Conservation (phyloP, 1,140 invertebrate genomes). For the Ptiloglossa arizonensis region DNA sequence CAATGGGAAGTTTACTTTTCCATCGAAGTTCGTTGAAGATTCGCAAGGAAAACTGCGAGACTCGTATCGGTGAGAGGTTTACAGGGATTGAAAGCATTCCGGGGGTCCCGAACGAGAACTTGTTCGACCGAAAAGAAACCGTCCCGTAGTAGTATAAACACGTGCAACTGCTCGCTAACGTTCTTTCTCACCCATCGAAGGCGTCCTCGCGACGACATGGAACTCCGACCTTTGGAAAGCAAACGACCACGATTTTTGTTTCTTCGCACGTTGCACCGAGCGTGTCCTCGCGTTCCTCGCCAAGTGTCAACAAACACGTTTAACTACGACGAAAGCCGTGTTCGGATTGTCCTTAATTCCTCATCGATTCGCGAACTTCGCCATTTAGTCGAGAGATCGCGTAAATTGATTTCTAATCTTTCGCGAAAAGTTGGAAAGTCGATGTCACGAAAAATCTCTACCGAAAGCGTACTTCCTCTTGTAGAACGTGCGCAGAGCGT, state of each 20-base stretch:
- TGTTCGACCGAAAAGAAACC: slow-evolving; percentile 58
- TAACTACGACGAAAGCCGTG: too few species aligned
- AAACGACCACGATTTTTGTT: slow-evolving; percentile 40
- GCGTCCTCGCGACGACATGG: slow-evolving; percentile 15
- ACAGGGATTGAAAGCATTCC: slow-evolving; percentile 57
- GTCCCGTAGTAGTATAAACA: slow-evolving; percentile 42
- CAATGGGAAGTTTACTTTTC: slow-evolving; percentile 55
- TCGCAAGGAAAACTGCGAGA: slow-evolving; percentile 35
- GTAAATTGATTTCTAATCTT: too few species aligned
- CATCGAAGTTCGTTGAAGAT: slow-evolving; percentile 28
- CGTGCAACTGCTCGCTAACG: slow-evolving; percentile 64
- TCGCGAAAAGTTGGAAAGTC: too few species aligned
- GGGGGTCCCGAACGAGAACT: slow-evolving; percentile 45
- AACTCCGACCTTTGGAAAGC: slow-evolving; percentile 37
- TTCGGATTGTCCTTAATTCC: too few species aligned
- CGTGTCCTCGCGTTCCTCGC: too few species aligned
- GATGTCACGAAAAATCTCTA: too few species aligned
- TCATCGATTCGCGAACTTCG: too few species aligned
- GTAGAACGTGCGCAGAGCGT: too few species aligned
- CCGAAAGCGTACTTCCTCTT: too few species aligned
- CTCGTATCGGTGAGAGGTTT: slow-evolving; percentile 47
- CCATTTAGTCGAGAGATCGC: too few species aligned
- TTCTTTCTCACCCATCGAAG: slow-evolving; percentile 52
- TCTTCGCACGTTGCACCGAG: not conserved
- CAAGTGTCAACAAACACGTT: too few species aligned